Percentiles rank a stretch among this genome's conserved stretches.
Conservation (phyloP, 2,888 invertebrate genomes). For the Dendrolimus pini region DNA sequence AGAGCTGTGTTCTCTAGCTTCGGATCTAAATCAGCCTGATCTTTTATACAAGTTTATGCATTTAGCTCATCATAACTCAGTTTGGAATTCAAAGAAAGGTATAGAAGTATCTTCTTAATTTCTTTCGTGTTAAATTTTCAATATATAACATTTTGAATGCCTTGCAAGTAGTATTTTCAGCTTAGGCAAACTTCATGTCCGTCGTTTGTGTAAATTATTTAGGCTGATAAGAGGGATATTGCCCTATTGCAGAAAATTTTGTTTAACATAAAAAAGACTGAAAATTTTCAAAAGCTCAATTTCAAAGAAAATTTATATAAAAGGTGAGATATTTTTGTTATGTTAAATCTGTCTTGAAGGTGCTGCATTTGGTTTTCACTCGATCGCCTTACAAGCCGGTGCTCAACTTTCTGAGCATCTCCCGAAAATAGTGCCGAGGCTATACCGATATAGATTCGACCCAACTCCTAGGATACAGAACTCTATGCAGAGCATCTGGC, state of each 20-base stretch:
- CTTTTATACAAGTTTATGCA: slow-evolving; percentile 97
- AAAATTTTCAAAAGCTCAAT: neutral
- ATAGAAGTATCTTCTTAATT: slow-evolving; percentile 1
- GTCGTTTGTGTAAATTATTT: too few relatives aligned
- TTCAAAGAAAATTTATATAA: too few relatives aligned
- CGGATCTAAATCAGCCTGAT: slow-evolving; percentile 96
- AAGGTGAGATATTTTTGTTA: too few relatives aligned
- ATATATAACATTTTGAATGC: neutral
- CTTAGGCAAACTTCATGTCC: too few relatives aligned
- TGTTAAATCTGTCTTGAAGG: slow-evolving; percentile 59
- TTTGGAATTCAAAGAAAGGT: slow-evolving; percentile 95
- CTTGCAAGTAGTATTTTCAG: too few relatives aligned
- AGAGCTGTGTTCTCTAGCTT: slow-evolving; percentile 94
- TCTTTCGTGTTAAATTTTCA: too few relatives aligned
- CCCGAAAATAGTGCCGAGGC: slow-evolving; percentile 90
- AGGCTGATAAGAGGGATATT: too few relatives aligned
- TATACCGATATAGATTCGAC: slow-evolving; percentile 93
- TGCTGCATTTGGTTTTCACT: slow-evolving; percentile 94
- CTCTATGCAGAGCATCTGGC: slow-evolving; percentile 97
- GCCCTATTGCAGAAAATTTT: neutral
- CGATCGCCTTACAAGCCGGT: slow-evolving; percentile 89
- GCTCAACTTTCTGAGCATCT: slow-evolving; percentile 89
- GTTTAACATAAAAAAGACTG: neutral
- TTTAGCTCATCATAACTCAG: slow-evolving; percentile 94
- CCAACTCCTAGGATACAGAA: slow-evolving; percentile 94